A percentile compares a stretch with the other conserved stretches of the same genome.
Evolutionary conservation across 2,797 vertebrate genomes (phyloP).

Genomic region (Masticophis lateralis): DNA sequence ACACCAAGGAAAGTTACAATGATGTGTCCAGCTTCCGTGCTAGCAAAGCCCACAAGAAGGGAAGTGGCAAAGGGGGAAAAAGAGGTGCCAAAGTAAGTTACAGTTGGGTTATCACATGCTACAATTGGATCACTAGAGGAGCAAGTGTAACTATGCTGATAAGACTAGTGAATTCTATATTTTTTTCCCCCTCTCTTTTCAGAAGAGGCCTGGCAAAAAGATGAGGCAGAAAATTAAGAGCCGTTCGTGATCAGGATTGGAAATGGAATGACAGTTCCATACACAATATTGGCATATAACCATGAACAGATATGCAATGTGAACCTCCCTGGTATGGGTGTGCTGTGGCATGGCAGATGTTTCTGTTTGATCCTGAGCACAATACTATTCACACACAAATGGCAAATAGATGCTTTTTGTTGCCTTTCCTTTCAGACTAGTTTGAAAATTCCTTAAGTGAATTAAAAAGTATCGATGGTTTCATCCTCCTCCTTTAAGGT

Average conservation of each 20-base stretch:
- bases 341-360: neutral
- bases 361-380: constrained; percentile 12
- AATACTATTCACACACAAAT: constrained; percentile 34
- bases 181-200: constrained; percentile 37
- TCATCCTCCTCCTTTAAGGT: neutral
- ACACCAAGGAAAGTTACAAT: constrained; percentile 90
- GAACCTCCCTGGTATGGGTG: neutral
- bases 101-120: neutral
- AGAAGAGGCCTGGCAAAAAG: constrained; percentile 94
- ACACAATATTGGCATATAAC: neutral
- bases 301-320: constrained; percentile 2
- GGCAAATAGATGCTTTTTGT: constrained; percentile 12
- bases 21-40: constrained; percentile 87
- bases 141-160: neutral
- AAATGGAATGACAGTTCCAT: neutral
- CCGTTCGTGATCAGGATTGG: constrained; percentile 62
- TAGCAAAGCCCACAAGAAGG: constrained; percentile 80
- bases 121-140: neutral
- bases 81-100: constrained; percentile 78
- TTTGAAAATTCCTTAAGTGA: constrained; percentile 10
- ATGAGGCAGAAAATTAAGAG: constrained; percentile 87
- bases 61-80: constrained; percentile 74
- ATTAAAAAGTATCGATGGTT: constrained; percentile 52
- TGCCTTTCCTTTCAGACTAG: constrained; percentile 22
- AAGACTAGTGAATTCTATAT: neutral